These are phyloP conservation scores for Eristalis intricaria DNA, from an alignment of 2,888 invertebrate species.

Conservation along the genomic window DNA sequence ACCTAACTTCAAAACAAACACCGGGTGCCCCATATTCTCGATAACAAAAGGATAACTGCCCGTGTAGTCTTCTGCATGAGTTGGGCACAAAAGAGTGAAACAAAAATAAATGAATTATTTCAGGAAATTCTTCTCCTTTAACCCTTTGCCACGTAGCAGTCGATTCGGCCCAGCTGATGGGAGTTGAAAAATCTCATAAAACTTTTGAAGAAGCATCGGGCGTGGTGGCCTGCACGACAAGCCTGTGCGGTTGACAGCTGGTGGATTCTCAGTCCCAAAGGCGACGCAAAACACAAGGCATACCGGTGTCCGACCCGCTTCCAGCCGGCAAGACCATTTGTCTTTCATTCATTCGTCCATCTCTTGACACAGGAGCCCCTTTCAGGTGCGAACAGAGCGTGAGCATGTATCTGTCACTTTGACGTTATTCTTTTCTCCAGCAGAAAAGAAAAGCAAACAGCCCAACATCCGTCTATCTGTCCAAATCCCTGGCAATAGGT, in stretches of 20 bases:
- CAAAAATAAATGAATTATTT: background rate
- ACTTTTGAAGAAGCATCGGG: conserved; percentile 12
- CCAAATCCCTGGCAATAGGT: background rate
- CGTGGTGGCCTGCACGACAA: too few relatives aligned
- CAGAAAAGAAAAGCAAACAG: background rate
- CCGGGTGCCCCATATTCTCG: background rate
- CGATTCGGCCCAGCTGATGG: background rate
- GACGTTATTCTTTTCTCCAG: background rate
- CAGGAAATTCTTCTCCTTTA: background rate
- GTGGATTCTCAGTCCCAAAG: background rate
- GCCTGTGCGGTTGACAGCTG: background rate
- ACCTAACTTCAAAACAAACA: conserved; percentile 10
- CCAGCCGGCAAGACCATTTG: background rate
- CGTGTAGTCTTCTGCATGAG: background rate
- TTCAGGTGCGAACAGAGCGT: conserved; percentile 42
- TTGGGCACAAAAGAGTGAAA: background rate
- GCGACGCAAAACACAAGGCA: background rate
- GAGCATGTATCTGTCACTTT: conserved; percentile 3
- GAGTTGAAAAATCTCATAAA: conserved; percentile 47
- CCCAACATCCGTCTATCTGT: background rate
- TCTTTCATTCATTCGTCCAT: background rate
- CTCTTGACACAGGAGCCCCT: background rate
- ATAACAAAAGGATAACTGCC: conserved; percentile 23
- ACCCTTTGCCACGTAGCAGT: background rate
- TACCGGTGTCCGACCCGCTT: background rate